phyloP scores from a whole-genome alignment of 2,113 vertebrate species.

The Megaceryle torquata region DNA sequence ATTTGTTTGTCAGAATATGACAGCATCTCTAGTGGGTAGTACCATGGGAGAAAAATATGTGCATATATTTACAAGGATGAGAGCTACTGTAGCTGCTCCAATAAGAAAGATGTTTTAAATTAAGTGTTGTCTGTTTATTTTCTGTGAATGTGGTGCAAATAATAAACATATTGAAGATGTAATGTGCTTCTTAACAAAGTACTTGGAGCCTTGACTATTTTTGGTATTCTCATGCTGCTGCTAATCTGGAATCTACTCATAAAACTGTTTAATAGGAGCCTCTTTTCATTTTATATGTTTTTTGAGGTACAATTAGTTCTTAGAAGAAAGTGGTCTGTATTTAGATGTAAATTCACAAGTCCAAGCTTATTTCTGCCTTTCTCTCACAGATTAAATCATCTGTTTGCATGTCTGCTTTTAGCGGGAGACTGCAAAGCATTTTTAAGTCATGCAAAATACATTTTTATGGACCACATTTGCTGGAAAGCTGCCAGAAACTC shows the following conservation, averaged over 20 bases:
- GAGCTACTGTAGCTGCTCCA: background rate
- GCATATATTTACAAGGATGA: background rate
- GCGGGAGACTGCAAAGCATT: background rate
- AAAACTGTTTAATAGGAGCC: slow-evolving; percentile 7
- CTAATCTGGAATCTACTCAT: slow-evolving; percentile 22
- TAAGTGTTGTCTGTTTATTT: background rate
- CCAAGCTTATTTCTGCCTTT: background rate
- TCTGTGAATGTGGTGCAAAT: background rate
- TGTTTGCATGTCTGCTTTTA: background rate
- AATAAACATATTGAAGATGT: slow-evolving; percentile 5
- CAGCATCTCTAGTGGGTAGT: background rate
- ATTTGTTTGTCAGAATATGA: background rate
- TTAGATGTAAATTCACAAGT: background rate
- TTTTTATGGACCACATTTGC: background rate
- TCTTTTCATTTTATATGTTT: slow-evolving; percentile 22
- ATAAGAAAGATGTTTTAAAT: slow-evolving; percentile 29
- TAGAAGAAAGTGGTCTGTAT: background rate
- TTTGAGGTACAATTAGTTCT: slow-evolving; percentile 9
- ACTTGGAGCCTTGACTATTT: slow-evolving; percentile 33
- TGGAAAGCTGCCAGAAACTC: background rate
- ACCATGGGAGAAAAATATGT: background rate
- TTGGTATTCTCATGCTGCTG: background rate
- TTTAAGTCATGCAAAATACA: background rate
- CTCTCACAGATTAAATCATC: background rate
- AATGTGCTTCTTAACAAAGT: background rate